Base-by-base conservation (phyloP, 1,140 invertebrate species). In the Tetraneura akinire region DNA sequence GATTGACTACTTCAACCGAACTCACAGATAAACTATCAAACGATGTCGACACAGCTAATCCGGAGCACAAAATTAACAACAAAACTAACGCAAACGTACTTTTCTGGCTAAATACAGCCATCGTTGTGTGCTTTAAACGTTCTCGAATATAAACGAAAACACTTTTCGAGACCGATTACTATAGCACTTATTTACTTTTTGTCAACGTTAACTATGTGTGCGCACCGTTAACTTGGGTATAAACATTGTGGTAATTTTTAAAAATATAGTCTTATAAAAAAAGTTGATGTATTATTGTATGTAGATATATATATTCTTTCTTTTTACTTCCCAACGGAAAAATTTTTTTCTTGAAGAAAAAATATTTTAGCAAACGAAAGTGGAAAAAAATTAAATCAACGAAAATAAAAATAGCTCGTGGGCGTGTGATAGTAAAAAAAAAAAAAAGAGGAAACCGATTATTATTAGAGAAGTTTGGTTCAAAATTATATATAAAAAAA, bases 1-100 rank as follows among this genome's bases (percentile, higher is more conserved):
- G 70, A 16, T 81, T 80, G 16, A 81, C 47, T 8, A 82, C 60
- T 49, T 62, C 37, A 11, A 74, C 80, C 3, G 57, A 74, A 29
- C 55, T 51, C n/a, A 81, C 55, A 11, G 45, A 73, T 23, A 32
- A 21, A 18, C 23, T 21, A 10, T 55, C 26, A 3, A 26, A 26
- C 16, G 53, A 23, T 1, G 74, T 6, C n/a, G 51, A 37, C 2
- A 32, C 11, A 5, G 57, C 11, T 8, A 53, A 37, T 23, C 29
- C 37, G 1, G 42, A 16, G 37, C 74, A 78, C 74, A 62, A 45
- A 29, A 45, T 18, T 13, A 37, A 37, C 37, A 47, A 62, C n/a
- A 78, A 11, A 11, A 60, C 8, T 42, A 26, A 18, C 37, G 53
- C 37, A 13, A 76, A 60, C 73, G 73, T 76, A 57, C 53, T 57